A percentile compares a stretch with the other conserved stretches of the same genome.
Conservation (phyloP, 2,113 vertebrate genomes). For the Takifugu bimaculatus region DNA sequence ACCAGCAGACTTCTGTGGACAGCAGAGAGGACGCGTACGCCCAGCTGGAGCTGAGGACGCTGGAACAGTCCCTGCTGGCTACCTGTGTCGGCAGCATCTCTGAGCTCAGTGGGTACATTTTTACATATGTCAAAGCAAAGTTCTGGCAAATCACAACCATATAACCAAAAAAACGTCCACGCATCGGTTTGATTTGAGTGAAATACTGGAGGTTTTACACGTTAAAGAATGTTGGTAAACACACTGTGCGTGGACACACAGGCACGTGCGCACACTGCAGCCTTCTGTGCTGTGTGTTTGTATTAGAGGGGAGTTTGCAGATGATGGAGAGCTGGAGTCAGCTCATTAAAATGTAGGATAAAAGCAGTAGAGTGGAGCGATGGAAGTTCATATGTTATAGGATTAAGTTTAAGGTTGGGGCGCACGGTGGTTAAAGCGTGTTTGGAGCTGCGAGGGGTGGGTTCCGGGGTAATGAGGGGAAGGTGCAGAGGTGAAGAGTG, state of each 20-base stretch:
- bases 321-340: slow-evolving; percentile 15
- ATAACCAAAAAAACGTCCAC: not conserved
- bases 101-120: slow-evolving; percentile 87
- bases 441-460: not conserved
- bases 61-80: slow-evolving; percentile 95
- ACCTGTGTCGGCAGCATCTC: slow-evolving; percentile 98
- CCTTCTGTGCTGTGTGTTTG: slow-evolving; percentile 52
- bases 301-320: slow-evolving; percentile 51
- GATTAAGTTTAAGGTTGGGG: slow-evolving; percentile 21
- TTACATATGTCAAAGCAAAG: not conserved
- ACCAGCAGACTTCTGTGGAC: slow-evolving; percentile 76
- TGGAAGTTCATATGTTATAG: not conserved
- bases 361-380: slow-evolving; percentile 1
- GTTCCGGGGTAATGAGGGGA: slow-evolving; percentile 28
- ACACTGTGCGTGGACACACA: not conserved
- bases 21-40: slow-evolving; percentile 90
- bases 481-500: slow-evolving; percentile 35
- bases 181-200: not conserved
- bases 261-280: slow-evolving; percentile 6
- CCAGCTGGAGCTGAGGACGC: slow-evolving; percentile 93
- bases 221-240: slow-evolving; percentile 4
- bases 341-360: slow-evolving; percentile 15
- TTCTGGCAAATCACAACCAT: not conserved
- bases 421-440: not conserved
- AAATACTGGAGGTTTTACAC: not conserved